Base-by-base conservation (phyloP, 92 coral and sea anemone genomes). In the Palythoa grandiflora region DNA sequence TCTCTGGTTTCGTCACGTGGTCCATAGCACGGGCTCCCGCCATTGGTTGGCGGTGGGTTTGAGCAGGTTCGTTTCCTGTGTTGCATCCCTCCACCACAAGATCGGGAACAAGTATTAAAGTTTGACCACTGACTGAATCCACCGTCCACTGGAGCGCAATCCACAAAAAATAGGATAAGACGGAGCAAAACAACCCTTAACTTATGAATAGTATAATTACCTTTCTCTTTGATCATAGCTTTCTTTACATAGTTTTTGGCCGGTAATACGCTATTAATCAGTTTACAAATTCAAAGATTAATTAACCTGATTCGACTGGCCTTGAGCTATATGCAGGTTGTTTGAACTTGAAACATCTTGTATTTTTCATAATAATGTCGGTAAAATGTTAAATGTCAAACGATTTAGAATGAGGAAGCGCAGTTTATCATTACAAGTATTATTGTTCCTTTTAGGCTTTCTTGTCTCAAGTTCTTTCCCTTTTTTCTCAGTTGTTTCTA, bases 11-110 rank as follows among this genome's bases (percentile, higher is more conserved):
- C 86, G 19, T 90, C 85, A 36, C 83, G 77, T 37, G 88, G 89
- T 68, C 98, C 95, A 65, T 68, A 89, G 81, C 95, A 94, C 6
- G 80, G 92, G 77, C 88, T 94, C 3, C 98, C 98, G 28, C 98
- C 93, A 87, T 78, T 81, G 38, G 88, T 70, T 19, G 98, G 98
- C 9, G 90, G 85, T 1, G 98, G 98, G 71, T 93, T 93, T 50
- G 92, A 68, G 48, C 98, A 94, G 11, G 94, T 88, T 53, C 98
- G 85, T 40, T 86, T 54, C 38, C 95, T 92, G 59, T 85, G 90
- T 81, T 90, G 95, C 87, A 94, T 35, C 19, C 93, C 93, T 6
- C 94, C 92, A 15, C 95, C 98, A 51, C 98, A 93, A 3, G 94
- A 59, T 75, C 77, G 89, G 2, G 94, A 73, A 36, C 98, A 94